Percentiles rank a stretch among this genome's conserved stretches.
Conservation (phyloP, 2,113 vertebrate genomes). For the Apodemus speciosus region DNA sequence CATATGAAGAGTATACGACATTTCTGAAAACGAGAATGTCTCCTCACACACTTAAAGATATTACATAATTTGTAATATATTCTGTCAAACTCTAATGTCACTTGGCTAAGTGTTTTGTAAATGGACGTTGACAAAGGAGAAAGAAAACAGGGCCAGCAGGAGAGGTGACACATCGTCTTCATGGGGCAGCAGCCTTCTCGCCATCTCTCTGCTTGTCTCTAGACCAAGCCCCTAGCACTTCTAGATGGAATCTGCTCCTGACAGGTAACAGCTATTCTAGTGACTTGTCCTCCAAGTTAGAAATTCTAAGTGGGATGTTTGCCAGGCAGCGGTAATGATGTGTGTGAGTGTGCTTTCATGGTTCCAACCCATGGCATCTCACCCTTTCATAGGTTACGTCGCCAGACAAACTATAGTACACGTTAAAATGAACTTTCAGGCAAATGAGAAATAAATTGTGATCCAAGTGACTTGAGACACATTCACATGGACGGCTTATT, state of each 20-base stretch:
- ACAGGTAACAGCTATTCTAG: neutral
- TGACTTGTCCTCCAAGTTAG: neutral
- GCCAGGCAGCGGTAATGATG: neutral
- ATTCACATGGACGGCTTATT: neutral
- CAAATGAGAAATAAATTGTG: neutral
- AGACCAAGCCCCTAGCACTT: neutral
- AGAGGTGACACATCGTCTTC: neutral
- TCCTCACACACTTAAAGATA: rapidly evolving
- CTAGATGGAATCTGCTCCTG: neutral
- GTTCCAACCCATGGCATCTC: neutral
- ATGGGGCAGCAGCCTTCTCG: neutral
- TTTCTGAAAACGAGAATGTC: neutral
- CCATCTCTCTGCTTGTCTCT: neutral
- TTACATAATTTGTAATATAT: slow-evolving; percentile 39
- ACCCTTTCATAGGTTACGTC: neutral
- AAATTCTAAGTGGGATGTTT: neutral
- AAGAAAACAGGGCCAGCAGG: slow-evolving; percentile 6
- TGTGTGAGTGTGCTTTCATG: neutral
- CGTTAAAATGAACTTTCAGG: slow-evolving; percentile 46
- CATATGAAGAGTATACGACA: slow-evolving; percentile 7
- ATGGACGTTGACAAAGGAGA: neutral
- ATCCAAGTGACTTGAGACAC: neutral
- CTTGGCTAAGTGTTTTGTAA: neutral
- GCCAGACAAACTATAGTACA: neutral
- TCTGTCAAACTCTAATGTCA: neutral